Percentiles rank a stretch among this genome's conserved stretches.
These are phyloP conservation scores for Emydocephalus ijimae DNA, from an alignment of 2,113 vertebrate genomes.

Conservation along the genomic window DNA sequence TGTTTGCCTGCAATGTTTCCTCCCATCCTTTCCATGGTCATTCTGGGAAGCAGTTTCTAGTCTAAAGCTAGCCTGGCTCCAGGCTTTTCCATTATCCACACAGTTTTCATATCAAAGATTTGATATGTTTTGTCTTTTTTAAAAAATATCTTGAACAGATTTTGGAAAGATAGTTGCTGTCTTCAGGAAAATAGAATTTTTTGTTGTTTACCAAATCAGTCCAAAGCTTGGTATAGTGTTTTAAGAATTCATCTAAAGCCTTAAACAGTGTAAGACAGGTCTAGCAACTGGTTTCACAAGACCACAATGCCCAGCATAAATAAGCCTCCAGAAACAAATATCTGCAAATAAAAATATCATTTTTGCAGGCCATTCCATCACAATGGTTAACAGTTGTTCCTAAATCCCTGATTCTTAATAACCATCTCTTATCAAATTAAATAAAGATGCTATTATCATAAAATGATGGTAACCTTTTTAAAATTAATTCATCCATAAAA, in stretches of 20 bases:
- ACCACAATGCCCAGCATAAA: neutral
- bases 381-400: neutral
- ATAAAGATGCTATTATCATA: neutral
- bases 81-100: conserved; percentile 59
- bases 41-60: neutral
- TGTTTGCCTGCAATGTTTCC: neutral
- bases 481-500: neutral
- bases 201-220: accelerated
- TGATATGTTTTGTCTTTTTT: conserved; percentile 29
- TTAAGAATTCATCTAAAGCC: neutral
- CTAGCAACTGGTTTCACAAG: neutral
- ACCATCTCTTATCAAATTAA: neutral
- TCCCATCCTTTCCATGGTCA: conserved; percentile 34
- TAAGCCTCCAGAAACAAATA: neutral
- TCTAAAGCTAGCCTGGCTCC: conserved; percentile 59
- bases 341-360: neutral
- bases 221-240: neutral
- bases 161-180: conserved; percentile 37
- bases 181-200: conserved; percentile 19
- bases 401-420: neutral
- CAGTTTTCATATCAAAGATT: conserved; percentile 57
- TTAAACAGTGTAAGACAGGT: neutral
- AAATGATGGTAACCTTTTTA: conserved; percentile 5
- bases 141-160: conserved; percentile 23
- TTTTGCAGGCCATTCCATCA: neutral